These are phyloP conservation scores for Panthera uncia DNA, from an alignment of 2,113 vertebrate genomes.

Conservation along the genomic window DNA sequence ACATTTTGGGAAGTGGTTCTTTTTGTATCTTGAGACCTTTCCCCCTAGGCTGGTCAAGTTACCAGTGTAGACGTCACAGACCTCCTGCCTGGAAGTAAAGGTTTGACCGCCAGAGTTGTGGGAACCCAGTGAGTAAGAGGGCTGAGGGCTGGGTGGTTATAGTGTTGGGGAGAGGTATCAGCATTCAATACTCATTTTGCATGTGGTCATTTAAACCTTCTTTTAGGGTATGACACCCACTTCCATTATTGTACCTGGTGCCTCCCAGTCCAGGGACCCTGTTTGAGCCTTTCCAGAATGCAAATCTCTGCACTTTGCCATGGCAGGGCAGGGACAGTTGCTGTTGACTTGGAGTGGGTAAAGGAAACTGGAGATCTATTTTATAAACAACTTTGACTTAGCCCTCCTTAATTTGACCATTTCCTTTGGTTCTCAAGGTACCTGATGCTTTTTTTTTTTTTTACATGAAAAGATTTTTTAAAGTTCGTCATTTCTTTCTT, in stretches of 20 bases:
- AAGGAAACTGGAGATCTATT: neutral
- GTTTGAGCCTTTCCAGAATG: neutral
- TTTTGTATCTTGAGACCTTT: neutral
- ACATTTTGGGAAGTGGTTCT: neutral
- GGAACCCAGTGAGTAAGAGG: neutral
- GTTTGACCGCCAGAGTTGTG: neutral
- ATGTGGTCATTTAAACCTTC: neutral
- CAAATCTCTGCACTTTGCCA: neutral
- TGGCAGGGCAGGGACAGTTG: neutral
- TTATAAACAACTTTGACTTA: neutral
- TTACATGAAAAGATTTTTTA: no score
- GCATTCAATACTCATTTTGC: neutral
- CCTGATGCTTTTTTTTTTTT: neutral
- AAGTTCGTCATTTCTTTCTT: no score
- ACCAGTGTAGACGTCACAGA: neutral
- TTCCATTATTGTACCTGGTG: neutral
- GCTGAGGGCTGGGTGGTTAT: no score
- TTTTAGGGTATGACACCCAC: neutral
- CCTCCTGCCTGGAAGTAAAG: neutral
- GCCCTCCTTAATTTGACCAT: neutral
- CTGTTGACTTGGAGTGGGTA: neutral
- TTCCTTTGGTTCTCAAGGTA: neutral
- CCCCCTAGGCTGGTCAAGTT: neutral
- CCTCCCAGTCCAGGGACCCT: neutral
- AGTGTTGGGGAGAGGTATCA: neutral